Percentiles rank a stretch among this genome's conserved stretches.
phyloP scores from a whole-genome alignment of 2,113 vertebrate genomes.

The Stictonetta naevosa region DNA sequence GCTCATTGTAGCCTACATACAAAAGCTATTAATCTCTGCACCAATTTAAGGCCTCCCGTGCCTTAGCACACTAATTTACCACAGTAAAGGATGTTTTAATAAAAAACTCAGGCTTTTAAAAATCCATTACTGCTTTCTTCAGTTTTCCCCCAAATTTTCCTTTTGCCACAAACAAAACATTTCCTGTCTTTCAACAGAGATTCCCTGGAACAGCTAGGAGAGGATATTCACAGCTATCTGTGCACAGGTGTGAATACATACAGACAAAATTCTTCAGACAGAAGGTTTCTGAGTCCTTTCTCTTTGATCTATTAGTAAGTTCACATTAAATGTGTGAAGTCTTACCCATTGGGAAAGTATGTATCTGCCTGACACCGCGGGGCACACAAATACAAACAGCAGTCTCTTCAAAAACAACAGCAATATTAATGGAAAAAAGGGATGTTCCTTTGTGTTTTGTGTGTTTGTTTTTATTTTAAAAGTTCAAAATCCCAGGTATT shows the following conservation, averaged over 20 bases:
- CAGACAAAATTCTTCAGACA: neutral
- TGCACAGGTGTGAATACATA: no score
- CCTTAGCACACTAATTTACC: neutral
- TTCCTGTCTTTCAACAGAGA: neutral
- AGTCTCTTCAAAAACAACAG: neutral
- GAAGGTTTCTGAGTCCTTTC: fast-evolving
- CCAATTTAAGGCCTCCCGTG: neutral
- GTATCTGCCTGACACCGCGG: fast-evolving
- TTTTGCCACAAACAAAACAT: neutral
- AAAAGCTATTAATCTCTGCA: neutral
- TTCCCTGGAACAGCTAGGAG: neutral
- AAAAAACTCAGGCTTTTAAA: neutral
- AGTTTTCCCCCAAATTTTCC: neutral
- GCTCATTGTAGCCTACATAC: neutral
- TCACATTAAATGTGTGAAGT: neutral
- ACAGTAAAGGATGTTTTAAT: neutral
- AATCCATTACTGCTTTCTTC: neutral
- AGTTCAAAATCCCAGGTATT: neutral
- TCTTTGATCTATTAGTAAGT: neutral
- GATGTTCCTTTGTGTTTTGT: neutral
- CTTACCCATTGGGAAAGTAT: neutral
- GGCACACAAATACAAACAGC: neutral
- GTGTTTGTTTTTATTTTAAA: fast-evolving
- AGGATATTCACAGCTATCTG: no score
- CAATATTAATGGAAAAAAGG: fast-evolving